Conservation (phyloP, 2,113 vertebrate species). For the Microcebus ravelobensis region DNA sequence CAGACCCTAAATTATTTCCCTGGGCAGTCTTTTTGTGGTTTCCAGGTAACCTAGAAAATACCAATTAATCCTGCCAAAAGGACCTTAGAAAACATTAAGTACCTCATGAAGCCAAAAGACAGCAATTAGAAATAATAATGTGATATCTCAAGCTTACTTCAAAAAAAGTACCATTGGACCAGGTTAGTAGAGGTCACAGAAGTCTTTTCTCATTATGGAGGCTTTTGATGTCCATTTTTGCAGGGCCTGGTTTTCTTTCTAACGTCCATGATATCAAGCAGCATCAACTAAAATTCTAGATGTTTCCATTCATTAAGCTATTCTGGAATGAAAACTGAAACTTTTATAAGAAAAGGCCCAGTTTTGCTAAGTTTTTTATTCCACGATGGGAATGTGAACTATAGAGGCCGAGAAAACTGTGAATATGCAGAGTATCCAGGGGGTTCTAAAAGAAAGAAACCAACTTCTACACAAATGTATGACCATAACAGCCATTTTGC, state of each 20-base stretch:
- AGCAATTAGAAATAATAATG: constrained; percentile 7
- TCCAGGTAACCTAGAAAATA: not conserved
- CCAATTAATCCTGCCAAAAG: not conserved
- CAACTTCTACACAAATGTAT: not conserved
- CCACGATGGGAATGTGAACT: not conserved
- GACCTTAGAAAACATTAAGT: not conserved
- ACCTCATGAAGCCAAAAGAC: constrained; percentile 32
- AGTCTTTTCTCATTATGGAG: not conserved
- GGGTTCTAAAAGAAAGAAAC: not conserved
- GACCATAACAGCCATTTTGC: not conserved
- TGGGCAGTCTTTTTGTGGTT: not conserved
- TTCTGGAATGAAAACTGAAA: not conserved
- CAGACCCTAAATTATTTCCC: not conserved
- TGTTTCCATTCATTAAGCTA: constrained; percentile 14
- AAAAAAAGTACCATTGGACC: not conserved
- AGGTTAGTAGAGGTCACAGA: not conserved
- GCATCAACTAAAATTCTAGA: not conserved
- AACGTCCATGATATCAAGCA: not conserved
- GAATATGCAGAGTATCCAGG: not conserved
- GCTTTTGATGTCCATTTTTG: constrained; percentile 34
- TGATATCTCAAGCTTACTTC: not conserved
- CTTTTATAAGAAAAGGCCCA: not conserved
- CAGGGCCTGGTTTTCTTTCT: not conserved
- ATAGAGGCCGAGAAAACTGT: not conserved
- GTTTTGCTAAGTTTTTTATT: not conserved